phyloP scores from a whole-genome alignment of 2,888 invertebrate species.

The Athrips mouffetella region DNA sequence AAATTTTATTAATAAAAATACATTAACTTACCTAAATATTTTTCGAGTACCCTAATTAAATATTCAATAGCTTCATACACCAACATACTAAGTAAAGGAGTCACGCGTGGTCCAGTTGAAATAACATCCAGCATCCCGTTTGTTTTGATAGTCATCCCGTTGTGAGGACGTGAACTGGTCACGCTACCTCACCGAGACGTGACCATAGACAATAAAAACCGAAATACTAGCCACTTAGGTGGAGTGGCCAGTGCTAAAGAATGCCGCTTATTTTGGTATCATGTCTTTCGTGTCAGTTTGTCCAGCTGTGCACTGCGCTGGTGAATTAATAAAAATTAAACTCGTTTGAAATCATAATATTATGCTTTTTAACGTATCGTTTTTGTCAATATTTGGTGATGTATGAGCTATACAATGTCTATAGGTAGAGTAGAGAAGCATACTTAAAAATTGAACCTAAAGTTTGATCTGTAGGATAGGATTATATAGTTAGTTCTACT shows the following conservation, averaged over 20 bases:
- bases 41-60: slow-evolving; percentile 46
- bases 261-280: slow-evolving; percentile 40
- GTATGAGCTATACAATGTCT: too few relatives aligned
- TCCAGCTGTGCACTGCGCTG: slow-evolving; percentile 45
- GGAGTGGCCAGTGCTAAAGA: slow-evolving; percentile 19
- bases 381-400: slow-evolving; percentile 12
- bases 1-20: not conserved
- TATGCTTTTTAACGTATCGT: slow-evolving; percentile 6
- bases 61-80: slow-evolving; percentile 46
- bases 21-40: not conserved
- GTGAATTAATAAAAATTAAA: slow-evolving; percentile 1
- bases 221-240: slow-evolving; percentile 28
- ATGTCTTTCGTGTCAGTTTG: slow-evolving; percentile 39
- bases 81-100: slow-evolving; percentile 29
- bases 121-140: slow-evolving; percentile 69
- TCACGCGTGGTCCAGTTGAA: slow-evolving; percentile 69
- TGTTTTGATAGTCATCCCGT: slow-evolving; percentile 49
- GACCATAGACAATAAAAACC: slow-evolving; percentile 60
- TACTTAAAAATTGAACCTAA: too few relatives aligned
- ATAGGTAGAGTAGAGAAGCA: too few relatives aligned
- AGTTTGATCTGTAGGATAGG: too few relatives aligned
- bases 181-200: slow-evolving; percentile 41
- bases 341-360: slow-evolving; percentile 10
- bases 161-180: slow-evolving; percentile 41
- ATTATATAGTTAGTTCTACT: too few relatives aligned